Evolutionary conservation across 2,888 invertebrate species (phyloP), one percentile per base, ranked within the genome.

Genomic region (Hypomecis punctinalis): DNA sequence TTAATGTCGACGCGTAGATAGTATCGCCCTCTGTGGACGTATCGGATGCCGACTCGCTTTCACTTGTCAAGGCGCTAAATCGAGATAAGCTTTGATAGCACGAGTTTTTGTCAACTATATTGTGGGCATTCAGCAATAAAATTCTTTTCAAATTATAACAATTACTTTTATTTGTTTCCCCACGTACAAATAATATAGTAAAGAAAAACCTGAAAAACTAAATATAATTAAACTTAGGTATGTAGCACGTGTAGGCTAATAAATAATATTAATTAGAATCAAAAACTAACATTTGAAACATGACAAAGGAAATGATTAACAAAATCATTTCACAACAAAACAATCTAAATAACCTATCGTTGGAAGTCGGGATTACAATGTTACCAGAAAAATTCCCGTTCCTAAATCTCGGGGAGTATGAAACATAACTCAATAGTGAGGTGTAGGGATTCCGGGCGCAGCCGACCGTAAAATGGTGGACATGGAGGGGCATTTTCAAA

Each of bases 381-480:
- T 72, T 76, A 67, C 77, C 65, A 70, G 67, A 70, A 74, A 77
- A 78, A 81, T 76, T 78, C 71, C 72, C 77, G 78, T 77, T 77
- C 78, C 76, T 76, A 73, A 73, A 74, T 80, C 73, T 74, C 77
- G 68, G 71, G 73, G 75, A 80, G 79, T 88, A 87, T 88, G 84
- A 84, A 86, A 85, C 83, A 89, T 89, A 90, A 89, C 86, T 90
- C 86, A 88, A 88, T 88, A 88, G 85, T 79, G 75, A 79, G 81
- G 79, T 80, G 82, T 71, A 80, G 85, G 86, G 87, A 87, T 85
- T 84, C 82, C 80, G 77, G 77, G 78, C 76, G 82, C 89, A 87
- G 79, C 86, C 83, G 85, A 85, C 85, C 86, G 90, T 88, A 83
- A 89, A 91, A 92, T 91, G 86, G 85, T 81, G 85, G 88, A 85